Evolutionary conservation across 1,140 invertebrate species (phyloP).

Genomic region (Tachypleus tridentatus): DNA sequence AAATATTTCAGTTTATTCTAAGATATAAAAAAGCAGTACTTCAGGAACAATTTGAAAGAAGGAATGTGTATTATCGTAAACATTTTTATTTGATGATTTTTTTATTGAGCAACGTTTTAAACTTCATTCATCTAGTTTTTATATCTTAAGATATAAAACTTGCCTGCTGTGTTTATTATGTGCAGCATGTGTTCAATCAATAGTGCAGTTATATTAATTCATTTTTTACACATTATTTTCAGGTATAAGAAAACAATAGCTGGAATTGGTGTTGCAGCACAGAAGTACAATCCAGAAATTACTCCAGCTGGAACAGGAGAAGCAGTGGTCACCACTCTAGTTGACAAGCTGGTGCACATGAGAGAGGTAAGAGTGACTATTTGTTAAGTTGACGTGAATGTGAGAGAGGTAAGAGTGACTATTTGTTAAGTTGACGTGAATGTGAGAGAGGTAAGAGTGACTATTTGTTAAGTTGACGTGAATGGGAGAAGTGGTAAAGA

Average conservation of each 20-base stretch:
- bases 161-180: no score
- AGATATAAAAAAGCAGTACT: no score
- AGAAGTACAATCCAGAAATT: conserved; percentile 55
- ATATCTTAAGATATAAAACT: no score
- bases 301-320: conserved; percentile 23
- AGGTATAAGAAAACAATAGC: conserved; percentile 52
- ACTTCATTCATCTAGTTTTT: no score
- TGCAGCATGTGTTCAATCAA: no score
- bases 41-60: no score
- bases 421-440: neutral
- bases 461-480: neutral
- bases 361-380: conserved; percentile 7
- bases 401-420: neutral
- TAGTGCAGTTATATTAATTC: no score
- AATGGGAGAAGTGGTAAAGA: neutral
- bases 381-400: neutral
- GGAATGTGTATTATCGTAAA: no score
- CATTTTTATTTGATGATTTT: no score
- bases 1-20: no score
- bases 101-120: no score
- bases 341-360: conserved; percentile 13
- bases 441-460: neutral
- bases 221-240: conserved; percentile 18
- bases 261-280: conserved; percentile 44
- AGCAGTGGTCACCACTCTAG: conserved; percentile 7